Evolutionary conservation across 2,113 vertebrate species (phyloP), one percentile per base, ranked within the genome.

Genomic region (Megaleporinus macrocephalus): DNA sequence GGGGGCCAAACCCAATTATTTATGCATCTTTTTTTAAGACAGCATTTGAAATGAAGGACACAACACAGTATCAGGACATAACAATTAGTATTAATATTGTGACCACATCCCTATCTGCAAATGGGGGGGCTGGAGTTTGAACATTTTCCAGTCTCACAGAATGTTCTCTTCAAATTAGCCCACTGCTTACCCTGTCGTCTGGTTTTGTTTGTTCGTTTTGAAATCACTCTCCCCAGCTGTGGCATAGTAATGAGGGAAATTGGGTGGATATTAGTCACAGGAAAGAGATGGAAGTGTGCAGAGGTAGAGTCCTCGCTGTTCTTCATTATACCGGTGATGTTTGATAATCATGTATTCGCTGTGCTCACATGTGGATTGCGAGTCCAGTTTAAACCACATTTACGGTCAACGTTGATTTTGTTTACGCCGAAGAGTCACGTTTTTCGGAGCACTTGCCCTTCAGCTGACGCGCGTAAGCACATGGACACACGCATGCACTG

Each of bases 181-280:
- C 49, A 79, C 24, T 49, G 13, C 44, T 24, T 62, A 59, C 41
- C 41, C 30, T 63, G 65, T 33, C 11, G 27, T 7, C 27, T 26
- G 41, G 14, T 18, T 71, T 61, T 80, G 73, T 77, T 73, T 77
- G 71, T 78, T 9, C 7, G n/a, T 68, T 78, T 57, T 79, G 24
- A 72, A 68, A 78, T 85, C 20, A 73, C 49, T 72, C 51, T 33
- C 57, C 36, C 24, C 33, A 75, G 33, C 65, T 74, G 66, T 10
- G 36, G 30, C 59, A 44, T 30, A 59, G 22, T 78, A 85, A 81
- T 77, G 33, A 47, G 61, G 57, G 61, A 72, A 81, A 85, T 73
- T 78, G 22, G 41, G 27, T 49, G 68, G 68, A 81, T 78, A 72
- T 73, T 81, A 27, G 59, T 44, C 59, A 78, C 20, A 61, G 59